These are phyloP conservation scores for Lasioglossum leucozonium DNA, from an alignment of 2,888 invertebrate genomes.

Conservation along the genomic window DNA sequence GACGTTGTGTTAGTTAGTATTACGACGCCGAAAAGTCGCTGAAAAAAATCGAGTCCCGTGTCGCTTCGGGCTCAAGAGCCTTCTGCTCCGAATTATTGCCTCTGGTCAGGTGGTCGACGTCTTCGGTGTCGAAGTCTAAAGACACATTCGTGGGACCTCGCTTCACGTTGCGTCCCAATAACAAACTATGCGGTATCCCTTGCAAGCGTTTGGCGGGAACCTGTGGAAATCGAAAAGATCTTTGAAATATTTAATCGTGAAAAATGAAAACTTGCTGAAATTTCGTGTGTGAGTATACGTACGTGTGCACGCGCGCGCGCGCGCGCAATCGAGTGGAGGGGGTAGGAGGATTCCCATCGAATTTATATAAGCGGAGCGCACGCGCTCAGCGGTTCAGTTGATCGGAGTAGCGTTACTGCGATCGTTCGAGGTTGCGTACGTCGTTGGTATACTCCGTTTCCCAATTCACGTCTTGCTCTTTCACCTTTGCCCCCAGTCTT, in stretches of 20 bases:
- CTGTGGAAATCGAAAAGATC: not conserved
- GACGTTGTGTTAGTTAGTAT: no score
- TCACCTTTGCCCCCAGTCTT: slow-evolving; percentile 9
- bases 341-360: slow-evolving; percentile 2
- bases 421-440: not conserved
- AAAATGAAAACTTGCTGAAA: slow-evolving; percentile 25
- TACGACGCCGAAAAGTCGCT: no score
- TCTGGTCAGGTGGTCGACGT: no score
- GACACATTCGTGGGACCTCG: no score
- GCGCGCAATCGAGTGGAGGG: not conserved
- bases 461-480: not conserved
- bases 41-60: no score
- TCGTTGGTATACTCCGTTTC: not conserved
- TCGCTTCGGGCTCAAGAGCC: no score
- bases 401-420: slow-evolving; percentile 19
- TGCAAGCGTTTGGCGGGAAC: not conserved
- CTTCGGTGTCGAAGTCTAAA: no score
- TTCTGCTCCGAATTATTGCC: no score
- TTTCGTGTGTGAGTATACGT: not conserved
- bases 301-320: not conserved
- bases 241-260: not conserved
- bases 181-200: not conserved
- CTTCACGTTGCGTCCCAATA: no score
- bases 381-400: slow-evolving; percentile 52
- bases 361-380: slow-evolving; percentile 63